phyloP scores from a whole-genome alignment of 2,888 invertebrate species.

The Mesopsocus fuscifrons region DNA sequence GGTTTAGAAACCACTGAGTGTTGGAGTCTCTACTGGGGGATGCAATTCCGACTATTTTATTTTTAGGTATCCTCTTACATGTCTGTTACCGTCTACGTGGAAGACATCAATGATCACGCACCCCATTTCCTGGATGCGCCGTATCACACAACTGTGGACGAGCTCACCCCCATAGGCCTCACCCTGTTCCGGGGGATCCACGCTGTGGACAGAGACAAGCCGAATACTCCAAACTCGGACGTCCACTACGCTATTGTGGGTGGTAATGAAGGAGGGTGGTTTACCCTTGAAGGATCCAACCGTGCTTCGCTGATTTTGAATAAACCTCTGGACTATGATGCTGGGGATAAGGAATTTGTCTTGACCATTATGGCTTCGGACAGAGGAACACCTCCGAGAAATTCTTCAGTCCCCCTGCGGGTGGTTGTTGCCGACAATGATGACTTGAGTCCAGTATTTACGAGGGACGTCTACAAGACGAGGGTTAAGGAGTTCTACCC shows the following conservation, averaged over 20 bases:
- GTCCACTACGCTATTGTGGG: conserved; percentile 58
- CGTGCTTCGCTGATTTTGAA: conserved; percentile 53
- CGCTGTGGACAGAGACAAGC: conserved; percentile 67
- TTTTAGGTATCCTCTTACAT: conserved; percentile 61
- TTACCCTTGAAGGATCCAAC: conserved; percentile 61
- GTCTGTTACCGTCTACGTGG: conserved; percentile 72
- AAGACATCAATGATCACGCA: conserved; percentile 71
- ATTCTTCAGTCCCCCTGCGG: conserved; percentile 48
- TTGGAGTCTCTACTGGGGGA: too few species aligned
- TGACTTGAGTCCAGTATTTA: conserved; percentile 65
- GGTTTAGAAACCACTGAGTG: too few species aligned
- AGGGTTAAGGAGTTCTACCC: conserved; percentile 70
- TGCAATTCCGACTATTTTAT: too few species aligned
- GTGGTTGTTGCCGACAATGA: conserved; percentile 59
- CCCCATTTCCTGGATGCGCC: conserved; percentile 61
- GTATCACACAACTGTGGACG: conserved; percentile 60
- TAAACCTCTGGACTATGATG: conserved; percentile 58
- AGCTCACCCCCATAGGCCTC: conserved; percentile 58
- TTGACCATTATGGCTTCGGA: conserved; percentile 63
- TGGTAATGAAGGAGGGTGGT: conserved; percentile 53
- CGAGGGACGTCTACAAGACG: conserved; percentile 56
- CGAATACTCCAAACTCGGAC: conserved; percentile 74
- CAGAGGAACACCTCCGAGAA: conserved; percentile 57
- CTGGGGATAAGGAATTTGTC: conserved; percentile 54
- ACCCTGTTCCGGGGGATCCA: conserved; percentile 65